Evolutionary conservation across 1,140 invertebrate genomes (phyloP), one percentile per base, ranked within the genome.

Genomic region (Agraylea sexmaculata): DNA sequence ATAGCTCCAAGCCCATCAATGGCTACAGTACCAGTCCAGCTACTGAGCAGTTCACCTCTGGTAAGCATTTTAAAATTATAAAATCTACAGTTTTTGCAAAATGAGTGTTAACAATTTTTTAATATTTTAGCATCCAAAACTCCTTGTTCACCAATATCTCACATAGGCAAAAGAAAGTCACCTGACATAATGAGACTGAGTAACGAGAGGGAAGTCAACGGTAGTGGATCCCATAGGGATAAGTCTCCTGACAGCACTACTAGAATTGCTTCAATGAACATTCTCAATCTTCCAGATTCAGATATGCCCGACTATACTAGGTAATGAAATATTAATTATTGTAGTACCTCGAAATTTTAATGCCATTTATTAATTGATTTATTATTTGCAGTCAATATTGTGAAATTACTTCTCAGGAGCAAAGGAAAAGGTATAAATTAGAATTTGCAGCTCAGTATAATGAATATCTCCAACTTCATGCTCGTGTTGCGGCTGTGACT

Each of bases 381-480:
- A 36, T n/a, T 35, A 15, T 19, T 58, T 60, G 8, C 60, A 91
- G 87, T 52, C 72, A 80, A 64, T 94, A 88, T 59, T 76, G 76
- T 43, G 74, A 72, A 47, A 91, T 94, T 53, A 75, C 60, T 45
- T 75, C 68, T 54, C 56, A 65, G 42, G 80, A 84, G 50, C 84
- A 89, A 64, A 74, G 86, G 50, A 71, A 75, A 44, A 71, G 74
- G 50, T 94, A 93, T 66, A 92, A 90, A 65, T 73, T 77, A 46
- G 87, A 91, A 58, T 94, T 93, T 58, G 81, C 83, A 55, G 69
- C 71, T 40, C 75, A 90, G 54, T 92, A 90, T 62, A 73, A 71
- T 35, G 87, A 91, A 62, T 93, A 94, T 64, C 64, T 74, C 51
- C 59, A 70, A 49, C 62, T 92, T 44, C 79, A 91, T 65, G 62